Evolutionary conservation across 2,797 vertebrate genomes (phyloP).

Genomic region (Tadarida brasiliensis): DNA sequence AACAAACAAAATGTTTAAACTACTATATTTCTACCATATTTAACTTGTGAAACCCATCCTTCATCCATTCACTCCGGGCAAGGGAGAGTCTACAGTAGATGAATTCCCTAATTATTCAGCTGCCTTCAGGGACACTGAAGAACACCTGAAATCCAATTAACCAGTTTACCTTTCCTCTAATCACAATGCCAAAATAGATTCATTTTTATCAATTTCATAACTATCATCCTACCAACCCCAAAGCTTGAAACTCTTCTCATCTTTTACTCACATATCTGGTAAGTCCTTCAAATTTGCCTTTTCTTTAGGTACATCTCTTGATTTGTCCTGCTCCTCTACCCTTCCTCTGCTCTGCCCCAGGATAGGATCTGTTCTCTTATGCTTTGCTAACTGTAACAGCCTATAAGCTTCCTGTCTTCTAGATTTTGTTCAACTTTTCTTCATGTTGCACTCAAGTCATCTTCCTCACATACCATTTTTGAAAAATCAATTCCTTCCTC

Average conservation of each 20-base stretch:
- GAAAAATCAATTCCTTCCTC: slow-evolving; percentile 15
- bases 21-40: background rate
- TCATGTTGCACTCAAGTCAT: background rate
- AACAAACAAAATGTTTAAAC: background rate
- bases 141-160: slow-evolving; percentile 49
- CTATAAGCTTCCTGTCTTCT: background rate
- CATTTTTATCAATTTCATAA: background rate
- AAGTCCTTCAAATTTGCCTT: slow-evolving; percentile 22
- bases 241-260: background rate
- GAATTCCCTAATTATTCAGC: background rate
- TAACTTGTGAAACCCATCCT: slow-evolving; percentile 34
- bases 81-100: background rate
- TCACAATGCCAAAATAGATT: background rate
- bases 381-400: slow-evolving; percentile 16
- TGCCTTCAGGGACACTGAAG: background rate
- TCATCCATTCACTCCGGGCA: background rate
- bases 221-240: background rate
- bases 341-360: background rate
- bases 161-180: background rate
- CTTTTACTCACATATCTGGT: background rate
- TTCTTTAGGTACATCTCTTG: background rate
- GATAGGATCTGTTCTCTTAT: background rate
- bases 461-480: background rate
- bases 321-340: background rate
- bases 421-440: slow-evolving; percentile 35